phyloP scores from a whole-genome alignment of 2,888 invertebrate genomes.

The Drosophila aldrichi region DNA sequence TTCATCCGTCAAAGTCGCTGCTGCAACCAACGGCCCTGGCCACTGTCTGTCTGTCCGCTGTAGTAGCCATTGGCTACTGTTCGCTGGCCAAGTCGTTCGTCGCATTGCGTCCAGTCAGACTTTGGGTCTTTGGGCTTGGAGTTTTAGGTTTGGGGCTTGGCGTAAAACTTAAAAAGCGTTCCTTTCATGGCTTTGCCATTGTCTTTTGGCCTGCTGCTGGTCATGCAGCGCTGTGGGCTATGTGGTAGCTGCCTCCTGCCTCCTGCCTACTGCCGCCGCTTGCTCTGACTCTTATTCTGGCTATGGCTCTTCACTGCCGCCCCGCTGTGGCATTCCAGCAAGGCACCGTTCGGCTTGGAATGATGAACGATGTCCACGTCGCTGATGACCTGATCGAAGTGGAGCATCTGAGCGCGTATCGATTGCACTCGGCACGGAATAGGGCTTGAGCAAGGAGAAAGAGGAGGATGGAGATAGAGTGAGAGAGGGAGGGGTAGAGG shows the following conservation, averaged over 20 bases:
- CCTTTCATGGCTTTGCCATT: conserved; percentile 79
- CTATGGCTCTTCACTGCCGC: neutral
- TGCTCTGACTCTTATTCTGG: neutral
- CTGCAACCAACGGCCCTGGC: conserved; percentile 29
- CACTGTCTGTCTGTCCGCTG: conserved; percentile 4
- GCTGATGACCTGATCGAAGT: conserved; percentile 86
- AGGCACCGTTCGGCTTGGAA: conserved; percentile 77
- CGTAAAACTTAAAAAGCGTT: conserved; percentile 84
- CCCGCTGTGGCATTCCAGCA: conserved; percentile 47
- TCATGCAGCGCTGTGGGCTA: conserved; percentile 60
- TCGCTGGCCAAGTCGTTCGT: conserved; percentile 26
- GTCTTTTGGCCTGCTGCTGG: conserved; percentile 73
- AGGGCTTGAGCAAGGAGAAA: neutral
- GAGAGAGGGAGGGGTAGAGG: neutral
- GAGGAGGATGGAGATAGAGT: neutral
- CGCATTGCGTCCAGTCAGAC: conserved; percentile 53
- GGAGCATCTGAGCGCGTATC: conserved; percentile 85
- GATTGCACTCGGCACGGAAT: conserved; percentile 74
- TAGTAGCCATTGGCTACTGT: conserved; percentile 15
- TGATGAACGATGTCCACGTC: conserved; percentile 86
- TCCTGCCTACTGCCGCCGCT: neutral
- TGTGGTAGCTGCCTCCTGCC: conserved; percentile 24
- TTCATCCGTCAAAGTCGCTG: conserved; percentile 83
- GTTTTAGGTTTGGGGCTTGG: conserved; percentile 39
- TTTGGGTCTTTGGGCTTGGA: conserved; percentile 67